These are phyloP conservation scores for Propsilocerus akamusi DNA, from an alignment of 1,140 invertebrate species.

Conservation along the genomic window DNA sequence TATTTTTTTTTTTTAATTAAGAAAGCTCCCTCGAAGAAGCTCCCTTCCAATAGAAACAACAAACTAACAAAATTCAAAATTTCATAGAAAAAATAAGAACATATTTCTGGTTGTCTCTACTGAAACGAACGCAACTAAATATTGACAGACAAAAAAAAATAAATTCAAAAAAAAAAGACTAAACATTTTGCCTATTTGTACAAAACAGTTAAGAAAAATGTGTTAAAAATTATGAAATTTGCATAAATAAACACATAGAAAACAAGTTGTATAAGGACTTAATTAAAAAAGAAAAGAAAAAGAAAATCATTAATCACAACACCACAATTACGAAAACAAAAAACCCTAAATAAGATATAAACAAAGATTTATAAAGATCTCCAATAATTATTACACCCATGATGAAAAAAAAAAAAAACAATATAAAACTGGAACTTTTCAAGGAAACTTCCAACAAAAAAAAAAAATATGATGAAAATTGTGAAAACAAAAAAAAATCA, in stretches of 20 bases:
- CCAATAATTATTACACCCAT: not conserved
- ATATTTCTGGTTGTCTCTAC: not conserved
- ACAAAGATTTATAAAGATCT: constrained; percentile 4
- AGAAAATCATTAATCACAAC: not conserved
- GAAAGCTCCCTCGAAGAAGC: not conserved
- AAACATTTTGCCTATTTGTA: constrained; percentile 3
- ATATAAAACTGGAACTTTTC: not conserved
- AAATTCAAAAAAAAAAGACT: constrained; percentile 1
- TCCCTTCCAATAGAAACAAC: not conserved
- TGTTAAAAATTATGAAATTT: not conserved
- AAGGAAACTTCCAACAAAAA: not conserved
- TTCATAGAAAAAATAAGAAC: not conserved
- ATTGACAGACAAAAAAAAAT: not conserved
- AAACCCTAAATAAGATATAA: not conserved
- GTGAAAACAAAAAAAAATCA: not conserved
- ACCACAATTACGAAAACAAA: not conserved
- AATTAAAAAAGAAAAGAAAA: not conserved
- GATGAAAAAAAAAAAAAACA: not conserved
- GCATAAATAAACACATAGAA: too few species aligned
- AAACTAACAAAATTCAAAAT: not conserved
- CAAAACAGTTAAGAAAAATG: not conserved
- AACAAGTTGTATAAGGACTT: too few species aligned
- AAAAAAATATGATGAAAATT: not conserved
- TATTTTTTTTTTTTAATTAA: too few species aligned
- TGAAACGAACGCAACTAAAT: not conserved